These are phyloP conservation scores for Cossypha niveicapilla DNA, from an alignment of 2,797 vertebrate genomes.

Conservation along the genomic window DNA sequence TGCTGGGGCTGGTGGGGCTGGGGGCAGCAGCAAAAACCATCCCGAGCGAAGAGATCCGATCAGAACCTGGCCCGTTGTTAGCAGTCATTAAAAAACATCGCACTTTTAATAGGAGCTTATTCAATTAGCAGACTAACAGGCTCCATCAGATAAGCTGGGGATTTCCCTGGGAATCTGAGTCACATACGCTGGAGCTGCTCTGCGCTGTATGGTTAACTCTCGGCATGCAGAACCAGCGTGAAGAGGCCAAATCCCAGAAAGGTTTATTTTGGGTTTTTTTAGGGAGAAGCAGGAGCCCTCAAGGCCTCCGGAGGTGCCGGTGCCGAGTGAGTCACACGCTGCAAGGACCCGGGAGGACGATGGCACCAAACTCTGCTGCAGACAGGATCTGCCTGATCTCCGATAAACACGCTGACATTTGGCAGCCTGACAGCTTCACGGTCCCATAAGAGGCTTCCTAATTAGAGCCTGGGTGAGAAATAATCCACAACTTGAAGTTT, in stretches of 20 bases:
- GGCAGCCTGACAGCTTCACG: constrained; percentile 59
- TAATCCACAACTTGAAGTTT: constrained; percentile 40
- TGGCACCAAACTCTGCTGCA: constrained; percentile 1
- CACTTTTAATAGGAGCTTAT: constrained; percentile 56
- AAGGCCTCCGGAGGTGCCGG: background rate
- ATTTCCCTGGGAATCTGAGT: constrained; percentile 63
- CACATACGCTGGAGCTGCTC: background rate
- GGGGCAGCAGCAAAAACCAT: background rate
- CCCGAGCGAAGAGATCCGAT: background rate
- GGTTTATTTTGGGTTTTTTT: background rate
- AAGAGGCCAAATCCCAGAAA: background rate
- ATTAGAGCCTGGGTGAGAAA: constrained; percentile 66
- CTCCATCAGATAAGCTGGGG: constrained; percentile 59
- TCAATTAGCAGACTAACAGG: constrained; percentile 63
- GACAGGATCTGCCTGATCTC: background rate
- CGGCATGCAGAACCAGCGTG: background rate
- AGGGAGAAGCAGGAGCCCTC: background rate
- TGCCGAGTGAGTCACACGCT: background rate
- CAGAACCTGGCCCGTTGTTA: constrained; percentile 40
- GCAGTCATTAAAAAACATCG: constrained; percentile 57
- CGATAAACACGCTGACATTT: constrained; percentile 30
- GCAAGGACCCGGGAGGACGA: background rate
- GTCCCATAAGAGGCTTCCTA: constrained; percentile 52
- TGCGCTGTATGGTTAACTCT: constrained; percentile 30
- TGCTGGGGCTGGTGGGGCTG: background rate